Percentiles rank a stretch among this genome's conserved stretches.
phyloP scores from a whole-genome alignment of 2,888 invertebrate genomes.

The Drosophila neonasuta region DNA sequence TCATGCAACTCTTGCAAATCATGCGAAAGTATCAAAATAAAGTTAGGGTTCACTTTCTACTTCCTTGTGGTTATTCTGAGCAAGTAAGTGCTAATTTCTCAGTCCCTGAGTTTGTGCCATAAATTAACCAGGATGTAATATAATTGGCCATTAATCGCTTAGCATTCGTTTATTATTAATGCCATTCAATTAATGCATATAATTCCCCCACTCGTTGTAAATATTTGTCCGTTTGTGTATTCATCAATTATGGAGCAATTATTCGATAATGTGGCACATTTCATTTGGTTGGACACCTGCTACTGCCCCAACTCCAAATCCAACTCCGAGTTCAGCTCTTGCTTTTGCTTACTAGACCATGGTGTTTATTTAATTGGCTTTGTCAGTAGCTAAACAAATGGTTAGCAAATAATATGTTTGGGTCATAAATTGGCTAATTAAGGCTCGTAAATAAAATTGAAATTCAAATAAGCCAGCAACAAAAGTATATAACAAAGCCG shows the following conservation, averaged over 20 bases:
- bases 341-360: neutral
- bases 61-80: neutral
- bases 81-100: too few relatives aligned
- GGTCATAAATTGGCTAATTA: conserved; percentile 60
- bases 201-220: conserved; percentile 14
- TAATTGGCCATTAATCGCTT: conserved; percentile 6
- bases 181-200: conserved; percentile 12
- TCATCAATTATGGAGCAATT: conserved; percentile 23
- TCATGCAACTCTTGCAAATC: neutral
- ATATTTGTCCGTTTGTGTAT: conserved; percentile 14
- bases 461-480: conserved; percentile 20
- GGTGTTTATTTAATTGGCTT: conserved; percentile 4
- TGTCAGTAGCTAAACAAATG: conserved; percentile 40
- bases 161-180: conserved; percentile 4
- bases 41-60: neutral
- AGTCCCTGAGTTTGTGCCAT: neutral
- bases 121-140: neutral
- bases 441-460: conserved; percentile 45
- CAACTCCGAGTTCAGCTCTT: too few relatives aligned
- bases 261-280: conserved; percentile 26
- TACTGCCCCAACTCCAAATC: too few relatives aligned
- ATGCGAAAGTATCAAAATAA: neutral
- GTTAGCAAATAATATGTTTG: conserved; percentile 26
- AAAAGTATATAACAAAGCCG: conserved; percentile 9
- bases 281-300: conserved; percentile 29